Evolutionary conservation across 2,113 vertebrate species (phyloP).

Genomic region (Carlito syrichta): DNA sequence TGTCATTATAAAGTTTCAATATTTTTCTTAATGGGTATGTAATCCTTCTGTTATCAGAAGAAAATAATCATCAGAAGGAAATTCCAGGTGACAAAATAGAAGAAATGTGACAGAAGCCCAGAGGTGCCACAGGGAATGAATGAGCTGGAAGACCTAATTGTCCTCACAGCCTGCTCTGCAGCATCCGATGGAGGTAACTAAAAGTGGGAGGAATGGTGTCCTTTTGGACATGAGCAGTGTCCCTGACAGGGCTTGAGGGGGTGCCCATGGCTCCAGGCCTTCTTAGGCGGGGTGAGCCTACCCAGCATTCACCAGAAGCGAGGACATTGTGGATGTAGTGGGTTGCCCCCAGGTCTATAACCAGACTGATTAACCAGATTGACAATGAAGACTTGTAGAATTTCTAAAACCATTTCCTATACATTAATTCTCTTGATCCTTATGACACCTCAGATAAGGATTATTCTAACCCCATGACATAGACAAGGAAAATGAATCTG

Average conservation of each 20-base stretch:
- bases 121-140: rapidly evolving
- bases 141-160: neutral
- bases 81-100: neutral
- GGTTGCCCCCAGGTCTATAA: neutral
- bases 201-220: rapidly evolving
- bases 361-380: neutral
- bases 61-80: neutral
- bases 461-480: neutral
- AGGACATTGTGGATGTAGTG: neutral
- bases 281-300: neutral
- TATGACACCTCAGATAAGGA: neutral
- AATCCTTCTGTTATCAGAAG: neutral
- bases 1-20: neutral
- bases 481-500: neutral
- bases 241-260: neutral
- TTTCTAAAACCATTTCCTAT: neutral
- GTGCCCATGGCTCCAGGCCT: neutral
- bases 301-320: neutral
- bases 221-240: rapidly evolving
- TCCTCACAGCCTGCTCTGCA: neutral
- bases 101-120: neutral
- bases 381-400: neutral
- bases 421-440: neutral
- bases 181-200: neutral
- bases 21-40: neutral